phyloP scores from a whole-genome alignment of 2,113 vertebrate species.

The Pangasianodon hypophthalmus region DNA sequence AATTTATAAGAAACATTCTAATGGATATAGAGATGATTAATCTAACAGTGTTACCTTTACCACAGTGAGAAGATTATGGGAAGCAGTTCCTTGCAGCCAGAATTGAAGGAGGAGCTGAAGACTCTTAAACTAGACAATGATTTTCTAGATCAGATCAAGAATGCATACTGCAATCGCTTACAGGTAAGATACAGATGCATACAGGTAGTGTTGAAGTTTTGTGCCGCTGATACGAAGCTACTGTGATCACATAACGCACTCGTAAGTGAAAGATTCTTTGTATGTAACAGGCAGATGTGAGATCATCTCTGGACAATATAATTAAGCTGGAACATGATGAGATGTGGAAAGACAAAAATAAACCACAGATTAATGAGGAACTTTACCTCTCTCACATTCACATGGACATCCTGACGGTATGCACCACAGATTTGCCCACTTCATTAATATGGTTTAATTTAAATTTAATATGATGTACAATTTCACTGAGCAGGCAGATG shows the following conservation, averaged over 20 bases:
- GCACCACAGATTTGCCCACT: neutral
- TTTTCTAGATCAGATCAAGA: constrained; percentile 62
- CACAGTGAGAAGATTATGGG: constrained; percentile 72
- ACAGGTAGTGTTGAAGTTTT: neutral
- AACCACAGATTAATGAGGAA: constrained; percentile 59
- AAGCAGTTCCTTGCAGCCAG: constrained; percentile 63
- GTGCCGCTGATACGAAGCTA: neutral
- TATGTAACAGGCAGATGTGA: constrained; percentile 62
- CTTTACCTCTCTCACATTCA: constrained; percentile 59
- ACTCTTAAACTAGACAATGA: constrained; percentile 58
- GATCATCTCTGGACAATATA: constrained; percentile 48
- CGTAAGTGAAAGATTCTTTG: neutral
- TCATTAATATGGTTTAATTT: neutral
- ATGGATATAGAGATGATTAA: neutral
- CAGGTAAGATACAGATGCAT: constrained; percentile 26
- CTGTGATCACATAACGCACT: neutral
- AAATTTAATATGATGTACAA: neutral
- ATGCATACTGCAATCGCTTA: constrained; percentile 59
- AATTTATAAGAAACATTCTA: neutral
- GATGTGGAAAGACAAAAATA: constrained; percentile 50
- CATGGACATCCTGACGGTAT: constrained; percentile 73
- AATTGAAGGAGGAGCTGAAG: constrained; percentile 59
- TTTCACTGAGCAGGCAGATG: neutral
- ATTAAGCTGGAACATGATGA: constrained; percentile 61
- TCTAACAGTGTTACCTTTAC: constrained; percentile 16